Percentiles rank a stretch among this genome's conserved stretches.
Conservation (phyloP, 1,140 invertebrate genomes). For the Plutomurus gul region DNA sequence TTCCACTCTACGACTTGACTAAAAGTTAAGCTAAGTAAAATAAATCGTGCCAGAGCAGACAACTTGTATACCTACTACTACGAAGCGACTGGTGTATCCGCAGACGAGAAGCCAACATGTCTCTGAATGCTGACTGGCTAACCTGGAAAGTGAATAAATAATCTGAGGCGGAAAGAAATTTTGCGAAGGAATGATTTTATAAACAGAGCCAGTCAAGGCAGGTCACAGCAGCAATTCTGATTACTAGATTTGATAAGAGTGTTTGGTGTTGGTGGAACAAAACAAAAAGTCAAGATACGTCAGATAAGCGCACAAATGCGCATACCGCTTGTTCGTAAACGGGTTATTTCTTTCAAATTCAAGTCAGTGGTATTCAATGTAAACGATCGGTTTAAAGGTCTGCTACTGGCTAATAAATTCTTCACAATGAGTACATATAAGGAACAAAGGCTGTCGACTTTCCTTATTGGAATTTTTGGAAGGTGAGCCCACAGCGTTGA, state of each 20-base stretch:
- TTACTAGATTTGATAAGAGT: too few species aligned
- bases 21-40: constrained; percentile 4
- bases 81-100: too few species aligned
- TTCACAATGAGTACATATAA: too few species aligned
- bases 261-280: constrained; percentile 1
- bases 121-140: too few species aligned
- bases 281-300: background rate
- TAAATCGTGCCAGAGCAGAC: background rate
- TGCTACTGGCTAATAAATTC: too few species aligned
- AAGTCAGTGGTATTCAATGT: too few species aligned
- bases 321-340: background rate
- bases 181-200: background rate
- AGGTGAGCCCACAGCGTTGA: too few species aligned
- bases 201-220: background rate
- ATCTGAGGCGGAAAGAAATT: background rate
- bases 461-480: background rate
- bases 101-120: too few species aligned
- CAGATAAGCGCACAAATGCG: background rate
- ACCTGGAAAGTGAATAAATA: background rate
- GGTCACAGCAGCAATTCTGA: too few species aligned
- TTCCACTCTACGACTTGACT: background rate
- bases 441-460: background rate
- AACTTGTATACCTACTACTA: background rate
- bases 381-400: too few species aligned
- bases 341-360: background rate